Percentiles rank a stretch among this genome's conserved stretches.
Evolutionary conservation across 2,113 vertebrate genomes (phyloP).

Genomic region (Amazona vittata): DNA sequence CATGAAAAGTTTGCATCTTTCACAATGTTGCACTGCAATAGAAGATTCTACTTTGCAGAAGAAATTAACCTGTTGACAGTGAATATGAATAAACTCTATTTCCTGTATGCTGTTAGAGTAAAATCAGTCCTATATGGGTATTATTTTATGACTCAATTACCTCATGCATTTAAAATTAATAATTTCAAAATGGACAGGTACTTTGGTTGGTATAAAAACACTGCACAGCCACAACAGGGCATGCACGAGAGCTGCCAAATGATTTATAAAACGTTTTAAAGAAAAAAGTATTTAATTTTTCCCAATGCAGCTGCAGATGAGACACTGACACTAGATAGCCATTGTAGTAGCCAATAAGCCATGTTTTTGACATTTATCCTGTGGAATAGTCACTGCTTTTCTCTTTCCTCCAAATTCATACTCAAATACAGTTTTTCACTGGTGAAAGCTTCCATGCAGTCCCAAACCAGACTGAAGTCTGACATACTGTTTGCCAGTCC

Average conservation of each 20-base stretch:
- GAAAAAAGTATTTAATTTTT: not conserved
- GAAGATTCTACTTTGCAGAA: not conserved
- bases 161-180: not conserved
- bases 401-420: not conserved
- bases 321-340: too few relatives aligned
- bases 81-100: not conserved
- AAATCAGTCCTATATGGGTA: not conserved
- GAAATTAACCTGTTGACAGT: not conserved
- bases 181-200: not conserved
- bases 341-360: not conserved
- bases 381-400: not conserved
- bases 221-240: not conserved
- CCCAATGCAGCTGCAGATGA: not conserved
- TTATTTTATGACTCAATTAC: not conserved
- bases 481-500: not conserved
- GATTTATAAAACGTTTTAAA: not conserved
- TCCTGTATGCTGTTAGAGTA: not conserved
- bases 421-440: not conserved
- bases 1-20: not conserved
- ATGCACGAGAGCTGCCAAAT: not conserved
- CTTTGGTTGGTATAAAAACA: not conserved
- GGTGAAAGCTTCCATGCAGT: not conserved
- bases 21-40: not conserved
- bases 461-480: fast-evolving
- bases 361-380: not conserved